These are phyloP conservation scores for Pteronotus mesoamericanus DNA, from an alignment of 2,797 vertebrate genomes.

Conservation along the genomic window DNA sequence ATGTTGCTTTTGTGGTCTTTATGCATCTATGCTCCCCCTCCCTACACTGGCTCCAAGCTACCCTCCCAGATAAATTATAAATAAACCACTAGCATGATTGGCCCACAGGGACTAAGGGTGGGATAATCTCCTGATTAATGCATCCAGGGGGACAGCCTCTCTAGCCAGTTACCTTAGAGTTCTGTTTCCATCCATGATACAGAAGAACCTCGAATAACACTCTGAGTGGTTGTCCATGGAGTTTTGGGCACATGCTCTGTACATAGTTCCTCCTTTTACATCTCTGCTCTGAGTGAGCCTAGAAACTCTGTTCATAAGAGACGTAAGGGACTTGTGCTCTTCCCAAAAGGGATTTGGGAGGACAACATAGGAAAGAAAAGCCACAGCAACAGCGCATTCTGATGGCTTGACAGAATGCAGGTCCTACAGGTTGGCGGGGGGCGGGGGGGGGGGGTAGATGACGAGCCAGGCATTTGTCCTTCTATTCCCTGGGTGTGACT, in stretches of 20 bases:
- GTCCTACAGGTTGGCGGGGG: no score
- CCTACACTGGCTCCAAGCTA: conserved; percentile 21
- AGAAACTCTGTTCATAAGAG: background rate
- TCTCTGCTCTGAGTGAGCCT: background rate
- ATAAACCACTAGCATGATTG: conserved; percentile 63
- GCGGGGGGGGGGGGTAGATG: background rate
- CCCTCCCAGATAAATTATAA: conserved; percentile 65
- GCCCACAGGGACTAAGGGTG: conserved; percentile 54
- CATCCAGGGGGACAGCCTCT: conserved; percentile 49
- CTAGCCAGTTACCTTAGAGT: conserved; percentile 46
- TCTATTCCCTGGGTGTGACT: background rate
- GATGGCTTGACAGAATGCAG: background rate
- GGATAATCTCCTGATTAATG: conserved; percentile 66
- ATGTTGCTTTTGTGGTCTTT: conserved; percentile 1
- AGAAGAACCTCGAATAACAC: conserved; percentile 30
- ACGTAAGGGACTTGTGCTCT: background rate
- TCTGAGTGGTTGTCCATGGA: background rate
- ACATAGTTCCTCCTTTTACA: background rate
- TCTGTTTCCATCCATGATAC: conserved; percentile 40
- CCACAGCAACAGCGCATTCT: background rate
- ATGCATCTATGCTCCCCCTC: background rate
- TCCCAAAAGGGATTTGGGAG: background rate
- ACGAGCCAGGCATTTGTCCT: background rate
- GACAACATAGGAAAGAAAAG: background rate
- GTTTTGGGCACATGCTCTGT: background rate